These are phyloP conservation scores for Vanessa tameamea DNA, from an alignment of 1,140 invertebrate species.

Conservation along the genomic window DNA sequence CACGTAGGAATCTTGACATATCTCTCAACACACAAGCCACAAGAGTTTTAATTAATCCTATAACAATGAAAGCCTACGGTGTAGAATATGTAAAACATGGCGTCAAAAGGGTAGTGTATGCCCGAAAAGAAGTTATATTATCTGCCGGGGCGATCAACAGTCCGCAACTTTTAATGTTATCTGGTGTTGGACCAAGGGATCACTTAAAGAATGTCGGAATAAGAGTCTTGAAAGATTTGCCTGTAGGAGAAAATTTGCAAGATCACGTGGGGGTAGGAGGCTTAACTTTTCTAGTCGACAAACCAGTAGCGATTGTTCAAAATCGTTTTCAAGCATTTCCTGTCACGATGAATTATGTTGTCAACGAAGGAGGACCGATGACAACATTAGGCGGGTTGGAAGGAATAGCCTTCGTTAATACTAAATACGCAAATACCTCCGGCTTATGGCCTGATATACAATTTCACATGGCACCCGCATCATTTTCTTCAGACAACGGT, in stretches of 20 bases:
- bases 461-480: constrained; percentile 93
- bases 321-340: constrained; percentile 85
- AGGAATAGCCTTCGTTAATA: constrained; percentile 92
- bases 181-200: constrained; percentile 90
- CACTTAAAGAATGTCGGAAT: constrained; percentile 88
- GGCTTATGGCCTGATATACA: constrained; percentile 91
- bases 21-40: constrained; percentile 89
- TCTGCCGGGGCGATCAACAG: constrained; percentile 90
- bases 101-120: constrained; percentile 83
- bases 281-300: constrained; percentile 88
- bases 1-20: constrained; percentile 89
- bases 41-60: constrained; percentile 86
- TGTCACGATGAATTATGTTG: constrained; percentile 89
- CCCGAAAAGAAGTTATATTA: constrained; percentile 88
- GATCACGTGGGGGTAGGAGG: constrained; percentile 92
- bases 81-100: constrained; percentile 89
- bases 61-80: constrained; percentile 86
- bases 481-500: constrained; percentile 90
- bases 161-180: constrained; percentile 92
- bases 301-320: constrained; percentile 89
- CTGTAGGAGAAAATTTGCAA: constrained; percentile 89
- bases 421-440: constrained; percentile 87
- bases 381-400: constrained; percentile 92
- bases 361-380: constrained; percentile 90
- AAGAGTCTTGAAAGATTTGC: constrained; percentile 86